A percentile compares a stretch with the other conserved stretches of the same genome.
Evolutionary conservation across 2,797 vertebrate genomes (phyloP).

Genomic region (Harpagifer antarcticus): DNA sequence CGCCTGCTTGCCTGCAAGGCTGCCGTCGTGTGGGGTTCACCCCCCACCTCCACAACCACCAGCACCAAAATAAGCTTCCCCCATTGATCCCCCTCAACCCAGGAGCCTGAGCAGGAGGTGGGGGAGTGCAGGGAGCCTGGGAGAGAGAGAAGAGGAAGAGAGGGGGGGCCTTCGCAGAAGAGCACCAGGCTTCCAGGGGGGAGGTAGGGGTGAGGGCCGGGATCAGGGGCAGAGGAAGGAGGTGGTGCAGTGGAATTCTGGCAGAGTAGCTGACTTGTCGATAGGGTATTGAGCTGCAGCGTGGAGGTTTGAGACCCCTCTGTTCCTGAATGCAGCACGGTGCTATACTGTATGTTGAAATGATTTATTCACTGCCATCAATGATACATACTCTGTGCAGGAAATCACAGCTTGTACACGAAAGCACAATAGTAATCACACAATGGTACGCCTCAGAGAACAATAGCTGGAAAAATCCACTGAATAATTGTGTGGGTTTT

Average conservation of each 20-base stretch:
- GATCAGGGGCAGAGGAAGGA: conserved; percentile 49
- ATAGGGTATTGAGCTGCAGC: conserved; percentile 71
- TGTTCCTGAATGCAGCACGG: conserved; percentile 4
- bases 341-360: conserved; percentile 24
- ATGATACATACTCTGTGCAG: conserved; percentile 47
- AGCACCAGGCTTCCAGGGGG: conserved; percentile 45
- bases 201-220: conserved; percentile 59
- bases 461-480: conserved; percentile 64
- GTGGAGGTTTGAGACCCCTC: conserved; percentile 3
- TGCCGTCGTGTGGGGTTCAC: conserved; percentile 76
- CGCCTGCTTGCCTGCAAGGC: conserved; percentile 63
- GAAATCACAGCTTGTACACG: conserved; percentile 52
- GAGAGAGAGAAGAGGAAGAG: conserved; percentile 35
- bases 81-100: conserved; percentile 70
- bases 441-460: conserved; percentile 56
- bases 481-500: conserved; percentile 52
- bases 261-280: conserved; percentile 69
- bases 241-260: conserved; percentile 79
- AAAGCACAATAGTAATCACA: conserved; percentile 52
- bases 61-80: conserved; percentile 59
- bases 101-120: conserved; percentile 71
- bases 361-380: conserved; percentile 49
- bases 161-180: conserved; percentile 18
- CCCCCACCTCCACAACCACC: conserved; percentile 36
- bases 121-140: conserved; percentile 51